Evolutionary conservation across 2,797 vertebrate genomes (phyloP), one percentile per base, ranked within the genome.

Genomic region (Carduelis carduelis): DNA sequence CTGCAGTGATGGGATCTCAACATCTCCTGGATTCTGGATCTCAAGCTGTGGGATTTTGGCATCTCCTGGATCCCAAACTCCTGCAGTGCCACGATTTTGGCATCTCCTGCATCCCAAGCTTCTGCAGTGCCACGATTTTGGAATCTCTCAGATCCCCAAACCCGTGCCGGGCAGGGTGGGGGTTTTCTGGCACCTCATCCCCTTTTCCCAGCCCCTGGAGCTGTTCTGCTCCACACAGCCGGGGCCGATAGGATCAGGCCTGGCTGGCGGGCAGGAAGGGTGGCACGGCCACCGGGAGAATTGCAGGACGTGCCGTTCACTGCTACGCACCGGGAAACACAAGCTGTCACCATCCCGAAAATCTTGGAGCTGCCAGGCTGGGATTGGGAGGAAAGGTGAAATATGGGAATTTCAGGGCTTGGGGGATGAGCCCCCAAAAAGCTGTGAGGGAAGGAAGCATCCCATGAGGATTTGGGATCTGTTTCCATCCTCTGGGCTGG

Each of bases 231-330:
- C 82, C 34, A 4, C 93, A 71, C 90, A 96, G 55, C 79, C 12
- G 47, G 77, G 89, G 88, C 86, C 94, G 98, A 97, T 97, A 97
- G 97, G 95, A 97, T 97, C 96, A 30, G 86, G 56, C 10, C 71
- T 30, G 71, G 75, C 93, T 91, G 69, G 96, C 85, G 56, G 95
- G 97, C 98, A 98, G 98, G 98, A 98, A 98, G 98, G 98, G 98
- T 98, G 98, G 98, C 97, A 97, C 93, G 52, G 96, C 93, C 88
- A 52, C 72, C 50, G 93, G 92, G 97, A 98, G 98, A 98, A 98
- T 98, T 91, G 97, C 98, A 98, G 98, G 98, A 98, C 97, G 90
- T 98, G 98, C 97, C 90, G 92, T 46, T 64, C 6, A 2, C 71
- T 94, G 96, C 82, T 89, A 30, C 34, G 5, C 63, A 64, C 64